Base-by-base conservation (phyloP, 1,140 invertebrate species). In the Aphelenchoides avenae region DNA sequence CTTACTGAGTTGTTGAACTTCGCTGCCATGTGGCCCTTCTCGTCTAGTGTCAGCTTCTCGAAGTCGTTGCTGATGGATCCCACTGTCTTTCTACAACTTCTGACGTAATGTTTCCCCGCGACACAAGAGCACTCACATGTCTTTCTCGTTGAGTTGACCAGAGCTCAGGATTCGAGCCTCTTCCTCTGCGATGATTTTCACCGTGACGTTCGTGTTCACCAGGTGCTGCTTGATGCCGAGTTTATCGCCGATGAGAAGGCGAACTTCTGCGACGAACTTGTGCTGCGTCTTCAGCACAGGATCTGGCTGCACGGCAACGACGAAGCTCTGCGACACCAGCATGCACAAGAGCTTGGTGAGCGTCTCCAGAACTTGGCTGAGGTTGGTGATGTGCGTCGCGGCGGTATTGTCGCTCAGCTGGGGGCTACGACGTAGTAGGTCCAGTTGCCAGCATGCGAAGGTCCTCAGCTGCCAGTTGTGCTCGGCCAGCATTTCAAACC, bases 241-340 rank as follows among this genome's bases (percentile, higher is more conserved):
- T 33, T 70, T 73, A 33, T 75, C 73, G 7, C 73, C 73, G 30
- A 75, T 75, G 20, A 75, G 36, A 6, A 75, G 54, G 1, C 73
- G 58, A n/a, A 73, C 73, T 64, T 68, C 62, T 18, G 66, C 63
- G 11, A 61, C 57, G 47, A 67, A 66, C 51, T 75, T 75, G 51
- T 75, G 75, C 47, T 75, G 73, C 7, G 75, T 77, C 51, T 75
- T 75, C 15, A 75, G 57, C 11, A 75, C 73, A 13, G 75, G 72
- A 13, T 77, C 75, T 3, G 73, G 73, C 42, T 75, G 73, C 34
- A 73, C 68, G 18, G 61, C 61, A 22, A 75, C 73, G 15, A 75
- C 70, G 53, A 75, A 75, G n/a, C 47, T 54, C 34, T 77, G 72
- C 0, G 73, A 75, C 9, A 75, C 73, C 7, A 75, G 48, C 58